Base-by-base conservation (phyloP, 2,888 invertebrate species). In the Ommatoiulus sabulosus region DNA sequence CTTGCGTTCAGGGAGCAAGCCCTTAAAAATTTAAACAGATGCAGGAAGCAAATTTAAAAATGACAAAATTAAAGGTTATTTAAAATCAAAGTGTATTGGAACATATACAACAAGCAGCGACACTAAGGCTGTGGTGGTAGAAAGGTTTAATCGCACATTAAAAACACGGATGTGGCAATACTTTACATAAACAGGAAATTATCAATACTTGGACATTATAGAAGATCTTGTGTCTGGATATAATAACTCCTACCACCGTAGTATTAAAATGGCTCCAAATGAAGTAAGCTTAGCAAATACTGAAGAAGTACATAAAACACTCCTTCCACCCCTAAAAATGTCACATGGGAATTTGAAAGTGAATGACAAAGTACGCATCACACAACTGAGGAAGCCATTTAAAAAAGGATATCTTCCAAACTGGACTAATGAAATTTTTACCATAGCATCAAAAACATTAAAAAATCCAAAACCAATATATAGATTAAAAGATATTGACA, bases 31-130 rank as follows among this genome's bases (percentile, higher is more conserved):
- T 17, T 89, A 90, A 87, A 89, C 91, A 3, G 91, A 91, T 89
- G 84, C 90, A 80, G 91, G 90, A 15, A 90, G 35, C 3, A 91
- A 91, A 86, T 91, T 91, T 89, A 57, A 52, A 8, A 91, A 91
- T 85, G 57, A 20, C 15, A 8, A 48, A 35, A 52, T 90, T 15
- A 52, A 88, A 88, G 12, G 10, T n/a, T 52, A 52, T 43, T 15
- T 87, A 2, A 35, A 20, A 57, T 12, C 3, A n/a, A 24, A 20
- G n/a, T n/a, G 48, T 4, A 57, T 57, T 57, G 24, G 48, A 35
- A 5, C 57, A n/a, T 87, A 52, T 12, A n/a, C 24, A 10, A 86
- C 90, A 10, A 48, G 89, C 43, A 90, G 90, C 63, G 90, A 90
- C 24, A 89, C 86, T 1, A 91, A 91, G 85, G 90, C 90, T 1